These are phyloP conservation scores for Astur gentilis DNA, from an alignment of 2,113 vertebrate species.

Conservation along the genomic window DNA sequence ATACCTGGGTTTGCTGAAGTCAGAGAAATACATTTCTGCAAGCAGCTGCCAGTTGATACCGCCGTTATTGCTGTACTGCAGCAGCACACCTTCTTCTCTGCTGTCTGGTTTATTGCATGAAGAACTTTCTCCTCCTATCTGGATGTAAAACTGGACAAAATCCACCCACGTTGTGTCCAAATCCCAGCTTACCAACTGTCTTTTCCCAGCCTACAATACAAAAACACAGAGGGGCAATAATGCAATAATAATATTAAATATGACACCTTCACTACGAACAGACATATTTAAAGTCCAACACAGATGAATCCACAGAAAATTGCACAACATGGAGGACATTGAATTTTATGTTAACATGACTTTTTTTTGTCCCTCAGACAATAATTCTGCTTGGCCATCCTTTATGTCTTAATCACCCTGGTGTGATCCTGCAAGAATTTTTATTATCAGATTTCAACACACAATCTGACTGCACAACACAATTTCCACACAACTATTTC, in stretches of 20 bases:
- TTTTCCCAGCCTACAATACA: conserved; percentile 84
- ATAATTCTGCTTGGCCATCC: not conserved
- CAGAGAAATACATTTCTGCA: conserved; percentile 98
- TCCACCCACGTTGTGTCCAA: conserved; percentile 97
- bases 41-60: conserved; percentile 96
- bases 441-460: not conserved
- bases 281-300: not conserved
- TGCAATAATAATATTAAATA: not conserved
- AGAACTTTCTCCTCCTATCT: conserved; percentile 88
- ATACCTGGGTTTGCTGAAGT: conserved; percentile 93
- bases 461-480: not conserved
- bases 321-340: not conserved
- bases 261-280: not conserved
- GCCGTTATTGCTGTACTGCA: conserved; percentile 95
- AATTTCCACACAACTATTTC: not conserved
- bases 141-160: conserved; percentile 98
- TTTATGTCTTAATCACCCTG: not conserved
- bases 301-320: not conserved
- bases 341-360: not conserved
- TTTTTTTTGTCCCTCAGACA: not conserved
- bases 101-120: conserved; percentile 94
- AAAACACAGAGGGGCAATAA: not conserved
- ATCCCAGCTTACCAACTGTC: conserved; percentile 93
- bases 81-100: conserved; percentile 91
- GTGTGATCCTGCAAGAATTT: not conserved